Conservation (phyloP, 2,113 vertebrate species). For the Cyprinus carpio region DNA sequence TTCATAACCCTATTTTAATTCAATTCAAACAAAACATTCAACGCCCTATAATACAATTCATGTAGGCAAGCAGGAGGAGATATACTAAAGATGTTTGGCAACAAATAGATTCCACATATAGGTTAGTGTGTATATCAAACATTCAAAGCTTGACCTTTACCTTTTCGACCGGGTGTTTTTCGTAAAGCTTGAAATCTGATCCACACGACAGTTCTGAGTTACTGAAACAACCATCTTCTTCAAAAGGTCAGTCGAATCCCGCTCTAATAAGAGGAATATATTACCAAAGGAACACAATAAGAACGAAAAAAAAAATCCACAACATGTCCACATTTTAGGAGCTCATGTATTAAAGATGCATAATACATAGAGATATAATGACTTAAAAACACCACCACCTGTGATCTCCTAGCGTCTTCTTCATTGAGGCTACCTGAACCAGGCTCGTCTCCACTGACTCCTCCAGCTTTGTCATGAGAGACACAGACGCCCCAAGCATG, state of each 20-base stretch:
- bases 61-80: background rate
- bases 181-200: conserved; percentile 75
- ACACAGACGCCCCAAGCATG: conserved; percentile 87
- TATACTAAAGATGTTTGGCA: too few relatives aligned
- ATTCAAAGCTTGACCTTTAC: conserved; percentile 67
- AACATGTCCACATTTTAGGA: background rate
- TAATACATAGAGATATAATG: background rate
- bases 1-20: too few relatives aligned
- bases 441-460: conserved; percentile 84
- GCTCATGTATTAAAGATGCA: background rate
- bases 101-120: background rate
- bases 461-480: conserved; percentile 84
- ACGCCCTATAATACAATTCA: background rate
- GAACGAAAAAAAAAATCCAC: background rate
- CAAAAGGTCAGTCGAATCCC: conserved; percentile 78
- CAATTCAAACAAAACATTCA: background rate
- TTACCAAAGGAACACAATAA: conserved; percentile 9
- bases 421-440: conserved; percentile 82
- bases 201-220: conserved; percentile 81
- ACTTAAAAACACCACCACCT: conserved; percentile 68
- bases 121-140: background rate
- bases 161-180: conserved; percentile 81
- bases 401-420: conserved; percentile 71
- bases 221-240: conserved; percentile 78
- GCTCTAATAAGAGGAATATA: conserved; percentile 71